Conservation (phyloP, 2,113 vertebrate genomes). For the Paraplagusia blochii region DNA sequence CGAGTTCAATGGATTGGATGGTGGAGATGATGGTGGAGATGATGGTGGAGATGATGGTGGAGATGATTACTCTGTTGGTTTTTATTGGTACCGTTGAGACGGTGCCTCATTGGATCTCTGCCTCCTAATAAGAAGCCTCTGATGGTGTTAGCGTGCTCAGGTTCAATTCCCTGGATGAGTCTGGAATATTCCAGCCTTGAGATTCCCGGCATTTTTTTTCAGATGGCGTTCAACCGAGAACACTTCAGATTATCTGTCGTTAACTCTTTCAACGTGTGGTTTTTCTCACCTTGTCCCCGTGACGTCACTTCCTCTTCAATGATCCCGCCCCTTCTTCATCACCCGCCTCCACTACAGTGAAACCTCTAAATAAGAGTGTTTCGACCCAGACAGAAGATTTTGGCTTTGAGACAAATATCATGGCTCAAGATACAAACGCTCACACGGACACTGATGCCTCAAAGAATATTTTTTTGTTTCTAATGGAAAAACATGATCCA, state of each 20-base stretch:
- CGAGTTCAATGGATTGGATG: constrained; percentile 73
- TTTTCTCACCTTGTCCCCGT: not conserved
- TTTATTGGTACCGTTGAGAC: constrained; percentile 70
- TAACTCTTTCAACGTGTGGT: constrained; percentile 29
- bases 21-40: constrained; percentile 70
- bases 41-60: constrained; percentile 68
- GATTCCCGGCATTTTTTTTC: constrained; percentile 40
- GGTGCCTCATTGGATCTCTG: constrained; percentile 66
- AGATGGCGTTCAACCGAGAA: constrained; percentile 46
- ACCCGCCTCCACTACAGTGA: no score
- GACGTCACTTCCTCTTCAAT: constrained; percentile 10
- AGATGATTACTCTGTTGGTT: constrained; percentile 71
- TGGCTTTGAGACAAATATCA: no score
- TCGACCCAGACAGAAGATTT: no score
- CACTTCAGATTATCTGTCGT: constrained; percentile 17
- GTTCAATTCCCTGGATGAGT: constrained; percentile 62
- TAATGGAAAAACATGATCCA: no score
- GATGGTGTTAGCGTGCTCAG: constrained; percentile 61
- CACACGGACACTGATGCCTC: no score
- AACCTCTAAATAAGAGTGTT: no score
- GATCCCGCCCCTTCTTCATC: no score
- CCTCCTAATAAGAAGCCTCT: constrained; percentile 66
- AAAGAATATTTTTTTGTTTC: no score
- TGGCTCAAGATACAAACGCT: no score
- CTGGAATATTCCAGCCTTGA: constrained; percentile 35